Percentiles rank a stretch among this genome's conserved stretches.
Evolutionary conservation across 2,888 invertebrate genomes (phyloP).

Genomic region (Meta bourneti): DNA sequence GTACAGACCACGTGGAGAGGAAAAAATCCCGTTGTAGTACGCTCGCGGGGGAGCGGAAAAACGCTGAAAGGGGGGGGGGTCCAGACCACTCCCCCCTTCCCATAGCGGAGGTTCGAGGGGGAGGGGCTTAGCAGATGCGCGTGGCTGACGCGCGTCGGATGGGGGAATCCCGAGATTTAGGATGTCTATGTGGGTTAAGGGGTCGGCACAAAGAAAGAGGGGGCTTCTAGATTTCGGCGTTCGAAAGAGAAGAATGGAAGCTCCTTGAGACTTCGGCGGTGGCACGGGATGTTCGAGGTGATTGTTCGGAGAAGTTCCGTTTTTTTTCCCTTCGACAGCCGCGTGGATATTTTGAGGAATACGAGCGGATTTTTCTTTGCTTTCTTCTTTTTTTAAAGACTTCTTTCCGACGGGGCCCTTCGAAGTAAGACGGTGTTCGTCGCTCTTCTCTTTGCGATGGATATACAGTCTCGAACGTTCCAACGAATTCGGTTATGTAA

Average conservation of each 20-base stretch:
- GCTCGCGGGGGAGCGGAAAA: conserved; percentile 57
- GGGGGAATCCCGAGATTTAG: conserved; percentile 48
- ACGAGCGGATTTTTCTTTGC: no score
- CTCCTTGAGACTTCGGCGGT: conserved; percentile 35
- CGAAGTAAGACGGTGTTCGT: no score
- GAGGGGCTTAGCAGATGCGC: conserved; percentile 60
- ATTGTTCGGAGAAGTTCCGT: conserved; percentile 40
- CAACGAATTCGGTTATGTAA: no score
- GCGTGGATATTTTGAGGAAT: no score
- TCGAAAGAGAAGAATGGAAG: conserved; percentile 30
- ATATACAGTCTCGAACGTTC: no score
- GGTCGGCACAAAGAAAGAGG: conserved; percentile 55
- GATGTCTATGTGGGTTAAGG: conserved; percentile 72
- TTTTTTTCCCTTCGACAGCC: not conserved
- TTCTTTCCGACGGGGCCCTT: no score
- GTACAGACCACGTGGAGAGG: conserved; percentile 4
- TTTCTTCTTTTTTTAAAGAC: no score
- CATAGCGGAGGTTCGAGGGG: conserved; percentile 14
- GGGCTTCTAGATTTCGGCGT: conserved; percentile 46
- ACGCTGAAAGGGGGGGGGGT: conserved; percentile 8
- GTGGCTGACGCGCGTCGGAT: conserved; percentile 50
- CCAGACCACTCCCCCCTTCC: conserved; percentile 14
- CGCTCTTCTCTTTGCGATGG: no score
- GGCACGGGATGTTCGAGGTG: conserved; percentile 59
- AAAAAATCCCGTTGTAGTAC: conserved; percentile 49